A percentile compares a stretch with the other conserved stretches of the same genome.
Evolutionary conservation across 2,113 vertebrate species (phyloP).

Genomic region (Cyanoderma ruficeps): DNA sequence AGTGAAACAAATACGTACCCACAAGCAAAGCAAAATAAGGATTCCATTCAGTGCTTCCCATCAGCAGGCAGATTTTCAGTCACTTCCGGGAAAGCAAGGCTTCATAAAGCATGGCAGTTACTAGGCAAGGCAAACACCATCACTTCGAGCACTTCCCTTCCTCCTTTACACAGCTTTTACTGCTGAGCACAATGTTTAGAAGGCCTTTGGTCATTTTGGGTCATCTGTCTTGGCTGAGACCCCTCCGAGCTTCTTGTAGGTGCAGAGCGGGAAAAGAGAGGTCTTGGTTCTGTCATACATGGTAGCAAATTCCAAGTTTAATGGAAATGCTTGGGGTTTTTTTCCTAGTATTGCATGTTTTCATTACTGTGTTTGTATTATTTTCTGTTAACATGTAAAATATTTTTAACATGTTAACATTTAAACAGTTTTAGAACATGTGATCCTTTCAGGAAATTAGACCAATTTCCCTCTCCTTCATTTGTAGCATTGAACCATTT

Average conservation of each 20-base stretch:
- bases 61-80: not conserved
- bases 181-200: not conserved
- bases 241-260: not conserved
- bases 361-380: not conserved
- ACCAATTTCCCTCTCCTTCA: not conserved
- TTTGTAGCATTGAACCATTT: constrained; percentile 45
- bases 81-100: not conserved
- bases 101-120: accelerated
- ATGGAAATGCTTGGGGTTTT: not conserved
- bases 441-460: constrained; percentile 10
- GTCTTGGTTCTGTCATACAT: not conserved
- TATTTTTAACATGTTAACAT: not conserved
- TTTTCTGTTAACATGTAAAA: not conserved
- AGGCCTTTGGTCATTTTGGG: not conserved
- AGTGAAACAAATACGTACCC: not conserved
- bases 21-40: not conserved
- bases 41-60: not conserved
- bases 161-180: not conserved
- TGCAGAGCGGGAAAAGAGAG: not conserved
- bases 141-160: accelerated
- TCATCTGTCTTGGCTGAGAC: accelerated
- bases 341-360: not conserved
- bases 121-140: not conserved
- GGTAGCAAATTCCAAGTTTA: not conserved
- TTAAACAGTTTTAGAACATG: constrained; percentile 47